phyloP scores from a whole-genome alignment of 2,113 vertebrate genomes.

The Loxodonta africana region DNA sequence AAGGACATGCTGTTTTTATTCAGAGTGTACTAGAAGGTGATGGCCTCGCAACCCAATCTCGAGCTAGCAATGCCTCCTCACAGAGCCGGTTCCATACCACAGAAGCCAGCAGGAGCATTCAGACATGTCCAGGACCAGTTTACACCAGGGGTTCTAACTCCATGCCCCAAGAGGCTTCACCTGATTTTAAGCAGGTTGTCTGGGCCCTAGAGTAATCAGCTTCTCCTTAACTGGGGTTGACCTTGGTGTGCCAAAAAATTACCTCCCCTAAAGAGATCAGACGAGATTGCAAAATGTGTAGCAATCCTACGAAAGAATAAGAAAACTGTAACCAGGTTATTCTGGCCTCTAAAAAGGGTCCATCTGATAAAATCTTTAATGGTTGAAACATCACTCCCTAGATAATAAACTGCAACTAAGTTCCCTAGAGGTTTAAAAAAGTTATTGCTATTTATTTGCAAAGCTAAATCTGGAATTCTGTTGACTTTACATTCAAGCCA shows the following conservation, averaged over 20 bases:
- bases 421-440: constrained; percentile 21
- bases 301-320: neutral
- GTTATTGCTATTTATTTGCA: constrained; percentile 65
- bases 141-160: neutral
- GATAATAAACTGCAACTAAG: neutral
- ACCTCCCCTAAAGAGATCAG: neutral
- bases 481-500: constrained; percentile 43
- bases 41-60: neutral
- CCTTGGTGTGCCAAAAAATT: constrained; percentile 23
- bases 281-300: neutral
- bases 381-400: constrained; percentile 4
- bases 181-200: neutral
- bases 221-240: constrained; percentile 6
- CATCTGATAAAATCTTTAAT: constrained; percentile 52
- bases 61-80: neutral
- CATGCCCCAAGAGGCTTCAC: neutral
- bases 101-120: neutral
- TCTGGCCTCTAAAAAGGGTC: neutral
- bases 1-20: constrained; percentile 6
- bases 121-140: neutral
- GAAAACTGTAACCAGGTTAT: constrained; percentile 16
- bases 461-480: constrained; percentile 56
- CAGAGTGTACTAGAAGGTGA: neutral
- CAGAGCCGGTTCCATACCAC: too few species aligned
- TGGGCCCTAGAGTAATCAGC: neutral